These are phyloP conservation scores for Diacarnus erythraeanus DNA, from an alignment of 37 sponge, comb jelly and placozoan species.

Conservation along the genomic window DNA sequence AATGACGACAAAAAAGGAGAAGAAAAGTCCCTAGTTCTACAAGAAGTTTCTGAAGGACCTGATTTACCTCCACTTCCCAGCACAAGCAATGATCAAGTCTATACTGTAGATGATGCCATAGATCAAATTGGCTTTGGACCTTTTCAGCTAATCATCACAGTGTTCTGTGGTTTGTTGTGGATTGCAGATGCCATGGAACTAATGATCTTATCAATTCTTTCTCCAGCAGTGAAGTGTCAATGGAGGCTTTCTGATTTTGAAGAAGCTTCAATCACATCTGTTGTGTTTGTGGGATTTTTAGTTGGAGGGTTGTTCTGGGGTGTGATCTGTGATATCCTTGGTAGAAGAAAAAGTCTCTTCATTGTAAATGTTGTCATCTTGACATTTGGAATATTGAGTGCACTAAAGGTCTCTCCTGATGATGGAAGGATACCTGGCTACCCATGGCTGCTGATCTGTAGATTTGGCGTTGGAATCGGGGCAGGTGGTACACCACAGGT, in stretches of 20 bases:
- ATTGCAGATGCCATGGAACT: constrained; percentile 58
- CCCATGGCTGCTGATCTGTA: constrained; percentile 36
- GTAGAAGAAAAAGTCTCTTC: constrained; percentile 44
- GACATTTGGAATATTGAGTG: constrained; percentile 48
- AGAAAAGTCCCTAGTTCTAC: not conserved
- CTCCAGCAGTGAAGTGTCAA: constrained; percentile 44
- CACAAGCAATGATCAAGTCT: constrained; percentile 2
- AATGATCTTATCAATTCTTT: constrained; percentile 45
- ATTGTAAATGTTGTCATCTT: constrained; percentile 35
- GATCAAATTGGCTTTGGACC: constrained; percentile 78
- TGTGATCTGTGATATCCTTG: constrained; percentile 42
- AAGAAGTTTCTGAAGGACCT: not conserved
- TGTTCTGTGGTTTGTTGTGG: constrained; percentile 55
- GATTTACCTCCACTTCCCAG: not conserved
- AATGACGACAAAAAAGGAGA: not conserved
- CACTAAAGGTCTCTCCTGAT: constrained; percentile 16
- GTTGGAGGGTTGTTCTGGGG: constrained; percentile 66
- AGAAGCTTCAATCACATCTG: constrained; percentile 49
- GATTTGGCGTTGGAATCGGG: constrained; percentile 52
- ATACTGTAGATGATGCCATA: constrained; percentile 81
- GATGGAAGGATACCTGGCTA: constrained; percentile 26
- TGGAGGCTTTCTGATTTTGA: constrained; percentile 31
- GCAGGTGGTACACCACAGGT: constrained; percentile 41
- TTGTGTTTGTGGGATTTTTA: constrained; percentile 73
- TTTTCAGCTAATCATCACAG: constrained; percentile 60